Percentiles rank a stretch among this genome's conserved stretches.
phyloP scores from a whole-genome alignment of 2,797 vertebrate genomes.

The Buphagus erythrorhynchus region DNA sequence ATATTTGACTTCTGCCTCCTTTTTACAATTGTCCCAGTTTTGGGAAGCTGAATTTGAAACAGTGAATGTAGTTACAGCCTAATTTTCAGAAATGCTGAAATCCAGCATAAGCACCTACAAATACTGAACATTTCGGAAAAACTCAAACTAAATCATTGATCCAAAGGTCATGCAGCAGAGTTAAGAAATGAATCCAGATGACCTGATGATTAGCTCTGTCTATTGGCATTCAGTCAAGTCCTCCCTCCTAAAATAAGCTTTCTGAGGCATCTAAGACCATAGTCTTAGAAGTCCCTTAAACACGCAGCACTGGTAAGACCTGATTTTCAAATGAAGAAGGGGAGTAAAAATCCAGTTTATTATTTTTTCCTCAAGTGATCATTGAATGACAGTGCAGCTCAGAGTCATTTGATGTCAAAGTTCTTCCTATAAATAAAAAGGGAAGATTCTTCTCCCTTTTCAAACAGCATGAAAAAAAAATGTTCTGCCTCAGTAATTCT shows the following conservation, averaged over 20 bases:
- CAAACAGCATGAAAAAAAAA: background rate
- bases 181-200: conserved; percentile 65
- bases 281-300: conserved; percentile 22
- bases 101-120: background rate
- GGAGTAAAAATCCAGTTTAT: rapidly evolving
- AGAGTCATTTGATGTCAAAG: background rate
- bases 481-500: background rate
- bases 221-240: conserved; percentile 46
- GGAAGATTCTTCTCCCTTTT: background rate
- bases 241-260: conserved; percentile 59
- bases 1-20: background rate
- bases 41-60: background rate
- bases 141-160: conserved; percentile 12
- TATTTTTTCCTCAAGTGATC: background rate
- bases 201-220: conserved; percentile 43
- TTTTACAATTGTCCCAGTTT: background rate
- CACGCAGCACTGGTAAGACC: background rate
- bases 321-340: background rate
- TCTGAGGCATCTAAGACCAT: conserved; percentile 30
- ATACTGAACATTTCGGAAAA: background rate
- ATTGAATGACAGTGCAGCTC: background rate
- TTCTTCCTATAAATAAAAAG: background rate
- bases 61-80: background rate
- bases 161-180: conserved; percentile 19
- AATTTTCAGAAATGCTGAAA: background rate